Evolutionary conservation across 2,797 vertebrate genomes (phyloP).

Genomic region (Yasuhikotakia modesta): DNA sequence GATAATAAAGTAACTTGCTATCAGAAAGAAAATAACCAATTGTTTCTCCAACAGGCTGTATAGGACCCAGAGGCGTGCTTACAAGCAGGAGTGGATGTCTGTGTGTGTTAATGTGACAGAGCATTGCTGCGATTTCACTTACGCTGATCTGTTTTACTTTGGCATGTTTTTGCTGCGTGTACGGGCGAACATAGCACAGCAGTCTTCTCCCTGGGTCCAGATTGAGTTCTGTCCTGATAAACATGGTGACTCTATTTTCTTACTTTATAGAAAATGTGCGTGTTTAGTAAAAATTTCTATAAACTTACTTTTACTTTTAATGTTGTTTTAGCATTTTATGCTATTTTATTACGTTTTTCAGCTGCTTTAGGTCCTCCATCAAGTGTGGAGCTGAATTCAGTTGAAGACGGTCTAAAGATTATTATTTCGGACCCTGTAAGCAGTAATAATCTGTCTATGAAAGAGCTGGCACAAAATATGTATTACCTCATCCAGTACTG

Average conservation of each 20-base stretch:
- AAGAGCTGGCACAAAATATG: neutral
- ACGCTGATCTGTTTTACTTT: constrained; percentile 48
- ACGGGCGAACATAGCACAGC: constrained; percentile 39
- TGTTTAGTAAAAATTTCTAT: too few relatives aligned
- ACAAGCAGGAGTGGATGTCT: constrained; percentile 11
- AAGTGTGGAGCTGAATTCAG: constrained; percentile 55
- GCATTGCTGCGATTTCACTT: constrained; percentile 69
- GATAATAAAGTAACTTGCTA: neutral
- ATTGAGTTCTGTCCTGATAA: constrained; percentile 70
- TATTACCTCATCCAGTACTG: constrained; percentile 68
- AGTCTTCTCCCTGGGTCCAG: constrained; percentile 60
- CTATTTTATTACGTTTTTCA: constrained; percentile 42
- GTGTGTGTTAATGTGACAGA: constrained; percentile 48
- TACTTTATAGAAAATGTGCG: too few relatives aligned
- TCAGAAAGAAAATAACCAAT: neutral
- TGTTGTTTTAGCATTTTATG: neutral
- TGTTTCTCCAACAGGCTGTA: constrained; percentile 48
- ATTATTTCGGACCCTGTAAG: constrained; percentile 65
- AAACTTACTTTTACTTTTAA: neutral
- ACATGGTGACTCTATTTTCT: constrained; percentile 62
- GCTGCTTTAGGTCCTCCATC: constrained; percentile 73
- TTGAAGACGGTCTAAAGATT: constrained; percentile 62
- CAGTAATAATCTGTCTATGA: constrained; percentile 70
- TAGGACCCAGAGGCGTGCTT: accelerated
- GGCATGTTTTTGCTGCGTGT: constrained; percentile 64